These are phyloP conservation scores for Lithophane leautieri DNA, from an alignment of 2,888 invertebrate genomes.

Conservation along the genomic window DNA sequence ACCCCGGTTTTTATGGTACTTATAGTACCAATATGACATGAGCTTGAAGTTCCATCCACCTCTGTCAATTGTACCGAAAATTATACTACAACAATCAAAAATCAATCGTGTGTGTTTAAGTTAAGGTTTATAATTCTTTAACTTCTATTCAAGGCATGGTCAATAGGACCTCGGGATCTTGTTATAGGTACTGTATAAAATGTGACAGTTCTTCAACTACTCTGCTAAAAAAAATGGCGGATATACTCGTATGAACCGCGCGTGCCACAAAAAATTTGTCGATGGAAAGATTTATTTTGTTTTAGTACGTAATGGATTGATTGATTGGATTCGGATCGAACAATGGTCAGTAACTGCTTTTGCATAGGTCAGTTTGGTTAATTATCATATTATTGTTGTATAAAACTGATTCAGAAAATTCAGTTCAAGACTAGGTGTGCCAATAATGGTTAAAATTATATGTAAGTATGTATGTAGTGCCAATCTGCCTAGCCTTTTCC, in stretches of 20 bases:
- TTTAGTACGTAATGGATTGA: constrained; percentile 23
- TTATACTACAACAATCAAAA: not conserved
- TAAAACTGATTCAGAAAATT: not conserved
- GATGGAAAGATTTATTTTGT: constrained; percentile 15
- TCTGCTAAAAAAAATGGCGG: constrained; percentile 30
- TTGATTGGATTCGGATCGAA: constrained; percentile 27
- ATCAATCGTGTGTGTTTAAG: not conserved
- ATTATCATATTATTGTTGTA: not conserved
- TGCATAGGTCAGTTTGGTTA: constrained; percentile 27
- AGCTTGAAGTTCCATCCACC: constrained; percentile 16
- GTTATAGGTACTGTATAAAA: not conserved
- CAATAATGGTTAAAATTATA: not conserved
- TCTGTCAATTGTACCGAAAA: constrained; percentile 8
- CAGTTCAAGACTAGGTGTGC: not conserved
- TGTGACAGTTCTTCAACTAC: constrained; percentile 33
- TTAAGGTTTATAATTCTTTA: constrained; percentile 2
- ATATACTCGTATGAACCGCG: not conserved
- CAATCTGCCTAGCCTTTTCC: too few relatives aligned
- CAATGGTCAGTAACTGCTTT: constrained; percentile 10
- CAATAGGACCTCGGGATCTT: not conserved
- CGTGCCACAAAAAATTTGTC: constrained; percentile 30
- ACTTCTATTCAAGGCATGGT: too few relatives aligned
- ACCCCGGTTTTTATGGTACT: constrained; percentile 52
- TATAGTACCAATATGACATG: constrained; percentile 25
- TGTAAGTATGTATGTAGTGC: too few relatives aligned